Evolutionary conservation across 2,888 invertebrate species (phyloP).

Genomic region (Thalpophila matura): DNA sequence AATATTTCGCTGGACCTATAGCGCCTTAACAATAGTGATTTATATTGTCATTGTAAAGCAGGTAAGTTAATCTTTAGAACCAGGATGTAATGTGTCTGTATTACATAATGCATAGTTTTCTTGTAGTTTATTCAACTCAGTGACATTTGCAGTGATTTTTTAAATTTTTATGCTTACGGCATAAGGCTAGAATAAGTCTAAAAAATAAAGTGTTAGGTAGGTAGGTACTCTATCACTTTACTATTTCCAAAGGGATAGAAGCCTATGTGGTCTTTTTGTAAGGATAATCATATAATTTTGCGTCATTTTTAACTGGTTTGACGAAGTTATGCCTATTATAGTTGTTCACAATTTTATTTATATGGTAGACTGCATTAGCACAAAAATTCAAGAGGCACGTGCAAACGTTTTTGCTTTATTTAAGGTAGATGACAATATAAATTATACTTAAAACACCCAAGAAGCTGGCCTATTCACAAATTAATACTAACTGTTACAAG

Average conservation of each 20-base stretch:
- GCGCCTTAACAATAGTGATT: slow-evolving; percentile 40
- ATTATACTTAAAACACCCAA: background rate
- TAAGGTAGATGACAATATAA: slow-evolving; percentile 11
- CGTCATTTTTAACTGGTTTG: background rate
- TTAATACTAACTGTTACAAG: no score
- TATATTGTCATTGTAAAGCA: slow-evolving; percentile 44
- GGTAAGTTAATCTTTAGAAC: slow-evolving; percentile 8
- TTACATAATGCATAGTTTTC: background rate
- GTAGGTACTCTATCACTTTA: no score
- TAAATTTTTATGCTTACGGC: no score
- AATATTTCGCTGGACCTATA: no score
- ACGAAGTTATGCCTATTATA: no score
- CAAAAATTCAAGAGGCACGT: background rate
- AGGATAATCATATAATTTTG: background rate
- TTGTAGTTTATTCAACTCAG: background rate
- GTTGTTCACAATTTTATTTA: background rate
- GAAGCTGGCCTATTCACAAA: slow-evolving; percentile 1
- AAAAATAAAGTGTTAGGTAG: no score
- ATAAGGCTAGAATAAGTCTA: no score
- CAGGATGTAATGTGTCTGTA: slow-evolving; percentile 10
- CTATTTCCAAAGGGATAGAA: no score
- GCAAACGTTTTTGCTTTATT: slow-evolving; percentile 1
- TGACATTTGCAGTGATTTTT: no score
- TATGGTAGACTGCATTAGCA: background rate
- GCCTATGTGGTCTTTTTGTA: background rate